A percentile compares a stretch with the other conserved stretches of the same genome.
phyloP scores from a whole-genome alignment of 2,888 invertebrate species.

The Amiota minor region DNA sequence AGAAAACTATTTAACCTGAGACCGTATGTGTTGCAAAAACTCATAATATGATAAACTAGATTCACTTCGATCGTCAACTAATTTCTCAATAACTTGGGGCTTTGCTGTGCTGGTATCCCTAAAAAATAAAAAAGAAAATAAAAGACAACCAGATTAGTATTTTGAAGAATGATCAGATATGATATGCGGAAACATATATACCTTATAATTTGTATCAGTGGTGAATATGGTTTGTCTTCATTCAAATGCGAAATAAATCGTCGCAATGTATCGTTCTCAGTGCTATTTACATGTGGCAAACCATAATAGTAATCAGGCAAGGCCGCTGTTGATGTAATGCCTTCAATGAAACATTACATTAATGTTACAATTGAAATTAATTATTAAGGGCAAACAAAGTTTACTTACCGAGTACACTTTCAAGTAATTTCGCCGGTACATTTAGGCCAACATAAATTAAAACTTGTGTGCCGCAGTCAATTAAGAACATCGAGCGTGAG shows the following conservation, averaged over 20 bases:
- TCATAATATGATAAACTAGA: conserved; percentile 96
- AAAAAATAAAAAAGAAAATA: conserved; percentile 51
- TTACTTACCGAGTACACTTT: conserved; percentile 78
- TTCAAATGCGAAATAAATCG: conserved; percentile 88
- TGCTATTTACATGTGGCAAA: conserved; percentile 84
- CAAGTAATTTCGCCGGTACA: conserved; percentile 83
- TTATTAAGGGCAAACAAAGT: neutral
- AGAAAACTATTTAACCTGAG: conserved; percentile 85
- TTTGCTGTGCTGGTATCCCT: conserved; percentile 94
- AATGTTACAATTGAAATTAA: neutral
- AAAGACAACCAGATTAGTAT: neutral
- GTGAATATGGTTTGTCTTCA: conserved; percentile 86
- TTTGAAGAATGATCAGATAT: neutral
- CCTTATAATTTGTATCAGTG: conserved; percentile 87
- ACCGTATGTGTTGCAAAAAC: conserved; percentile 95
- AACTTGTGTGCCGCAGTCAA: conserved; percentile 90
- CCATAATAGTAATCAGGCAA: conserved; percentile 85
- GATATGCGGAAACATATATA: conserved; percentile 68
- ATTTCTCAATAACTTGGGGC: conserved; percentile 86
- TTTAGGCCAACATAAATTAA: conserved; percentile 88
- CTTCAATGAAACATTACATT: conserved; percentile 66
- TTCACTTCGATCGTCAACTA: conserved; percentile 96
- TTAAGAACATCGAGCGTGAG: conserved; percentile 90
- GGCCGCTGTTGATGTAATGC: conserved; percentile 81
- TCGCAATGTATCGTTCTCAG: conserved; percentile 83